These are phyloP conservation scores for Aquatica leii DNA, from an alignment of 2,888 invertebrate genomes.

Conservation along the genomic window DNA sequence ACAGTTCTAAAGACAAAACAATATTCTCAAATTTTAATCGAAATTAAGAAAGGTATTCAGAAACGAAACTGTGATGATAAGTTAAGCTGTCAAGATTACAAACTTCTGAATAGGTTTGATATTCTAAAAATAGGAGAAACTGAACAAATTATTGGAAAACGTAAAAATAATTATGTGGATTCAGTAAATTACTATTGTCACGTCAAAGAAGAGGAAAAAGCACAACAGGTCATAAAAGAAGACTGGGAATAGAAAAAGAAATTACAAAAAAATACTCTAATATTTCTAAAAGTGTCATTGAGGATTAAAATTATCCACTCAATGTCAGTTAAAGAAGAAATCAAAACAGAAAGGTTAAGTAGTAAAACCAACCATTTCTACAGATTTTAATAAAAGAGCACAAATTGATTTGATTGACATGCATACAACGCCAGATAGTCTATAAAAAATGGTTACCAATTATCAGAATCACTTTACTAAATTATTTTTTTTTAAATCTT, in stretches of 20 bases:
- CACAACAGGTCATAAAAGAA: constrained; percentile 4
- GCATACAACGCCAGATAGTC: constrained; percentile 39
- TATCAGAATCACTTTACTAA: constrained; percentile 56
- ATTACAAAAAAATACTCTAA: background rate
- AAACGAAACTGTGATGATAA: background rate
- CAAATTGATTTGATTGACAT: constrained; percentile 15
- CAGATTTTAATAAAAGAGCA: constrained; percentile 1
- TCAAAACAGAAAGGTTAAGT: constrained; percentile 6
- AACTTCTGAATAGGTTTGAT: constrained; percentile 22
- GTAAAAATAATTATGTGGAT: constrained; percentile 17
- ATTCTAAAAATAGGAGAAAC: constrained; percentile 16
- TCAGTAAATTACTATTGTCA: background rate
- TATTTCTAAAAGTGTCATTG: background rate
- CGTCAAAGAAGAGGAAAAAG: background rate
- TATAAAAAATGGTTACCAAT: constrained; percentile 53
- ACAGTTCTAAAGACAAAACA: constrained; percentile 17
- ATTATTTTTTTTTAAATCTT: constrained; percentile 45
- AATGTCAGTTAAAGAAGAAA: background rate
- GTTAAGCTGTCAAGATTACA: constrained; percentile 5
- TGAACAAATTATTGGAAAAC: constrained; percentile 23
- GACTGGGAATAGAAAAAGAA: background rate
- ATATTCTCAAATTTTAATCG: too few species aligned
- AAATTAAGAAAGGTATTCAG: constrained; percentile 11
- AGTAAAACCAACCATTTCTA: background rate
- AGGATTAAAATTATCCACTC: background rate